Evolutionary conservation across 2,888 invertebrate genomes (phyloP).

Genomic region (Parnassius apollo): DNA sequence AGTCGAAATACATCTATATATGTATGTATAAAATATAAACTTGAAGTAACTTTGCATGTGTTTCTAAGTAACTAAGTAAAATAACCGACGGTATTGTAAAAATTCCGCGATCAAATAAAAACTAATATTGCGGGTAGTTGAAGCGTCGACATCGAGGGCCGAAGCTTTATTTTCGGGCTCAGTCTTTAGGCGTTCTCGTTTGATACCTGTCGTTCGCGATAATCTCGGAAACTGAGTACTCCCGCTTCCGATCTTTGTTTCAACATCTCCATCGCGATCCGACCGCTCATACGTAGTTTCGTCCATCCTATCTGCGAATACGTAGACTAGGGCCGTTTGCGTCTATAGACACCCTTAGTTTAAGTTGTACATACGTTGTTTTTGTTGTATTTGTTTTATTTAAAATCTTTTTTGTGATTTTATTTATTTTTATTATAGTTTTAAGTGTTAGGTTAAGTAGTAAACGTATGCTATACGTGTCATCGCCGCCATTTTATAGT

Average conservation of each 20-base stretch:
- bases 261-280: background rate
- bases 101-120: background rate
- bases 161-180: background rate
- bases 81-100: background rate
- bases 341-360: slow-evolving; percentile 22
- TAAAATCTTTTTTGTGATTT: slow-evolving; percentile 29
- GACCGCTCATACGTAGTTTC: slow-evolving; percentile 33
- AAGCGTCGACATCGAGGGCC: background rate
- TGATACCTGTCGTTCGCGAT: slow-evolving; percentile 46
- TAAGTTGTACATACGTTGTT: slow-evolving; percentile 25
- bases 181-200: slow-evolving; percentile 35
- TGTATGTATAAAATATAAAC: too few species aligned
- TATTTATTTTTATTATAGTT: slow-evolving; percentile 31
- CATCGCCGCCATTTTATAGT: slow-evolving; percentile 62
- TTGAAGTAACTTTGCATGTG: background rate
- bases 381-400: slow-evolving; percentile 35
- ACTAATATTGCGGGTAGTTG: background rate
- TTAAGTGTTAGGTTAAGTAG: slow-evolving; percentile 35
- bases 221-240: slow-evolving; percentile 23
- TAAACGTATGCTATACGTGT: slow-evolving; percentile 27
- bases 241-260: background rate
- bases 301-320: background rate
- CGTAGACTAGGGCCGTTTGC: background rate
- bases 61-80: background rate
- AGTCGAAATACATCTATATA: background rate